Conservation (phyloP, 2,888 invertebrate genomes). For the Ctena decussata region DNA sequence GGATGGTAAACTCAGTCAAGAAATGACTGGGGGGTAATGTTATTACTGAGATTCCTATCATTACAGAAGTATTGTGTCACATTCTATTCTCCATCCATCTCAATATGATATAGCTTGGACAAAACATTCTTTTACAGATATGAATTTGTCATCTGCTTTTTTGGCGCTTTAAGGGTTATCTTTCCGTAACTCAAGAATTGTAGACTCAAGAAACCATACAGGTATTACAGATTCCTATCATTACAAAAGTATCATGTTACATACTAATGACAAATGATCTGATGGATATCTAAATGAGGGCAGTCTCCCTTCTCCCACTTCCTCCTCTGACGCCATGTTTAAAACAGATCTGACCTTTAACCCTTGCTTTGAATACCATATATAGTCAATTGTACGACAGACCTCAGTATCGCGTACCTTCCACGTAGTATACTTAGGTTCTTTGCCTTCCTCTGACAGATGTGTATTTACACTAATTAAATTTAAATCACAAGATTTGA, state of each 20-base stretch:
- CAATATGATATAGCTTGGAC: no score
- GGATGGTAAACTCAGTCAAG: no score
- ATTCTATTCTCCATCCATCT: no score
- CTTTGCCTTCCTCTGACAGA: slow-evolving; percentile 86
- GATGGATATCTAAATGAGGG: slow-evolving; percentile 92
- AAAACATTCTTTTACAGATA: no score
- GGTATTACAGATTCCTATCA: no score
- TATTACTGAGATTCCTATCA: no score
- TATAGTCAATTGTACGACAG: slow-evolving; percentile 92
- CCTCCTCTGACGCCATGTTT: slow-evolving; percentile 90
- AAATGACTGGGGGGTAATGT: no score
- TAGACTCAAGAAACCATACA: no score
- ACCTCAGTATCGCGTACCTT: slow-evolving; percentile 90
- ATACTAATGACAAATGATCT: slow-evolving; percentile 91
- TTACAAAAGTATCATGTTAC: slow-evolving; percentile 78
- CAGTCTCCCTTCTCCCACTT: slow-evolving; percentile 90
- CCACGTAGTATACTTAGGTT: slow-evolving; percentile 93
- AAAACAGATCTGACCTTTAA: slow-evolving; percentile 89
- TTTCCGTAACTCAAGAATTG: no score
- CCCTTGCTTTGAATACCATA: slow-evolving; percentile 86
- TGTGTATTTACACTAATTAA: slow-evolving; percentile 85
- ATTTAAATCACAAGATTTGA: slow-evolving; percentile 83
- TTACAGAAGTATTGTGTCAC: no score
- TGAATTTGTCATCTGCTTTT: no score
- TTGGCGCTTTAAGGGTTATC: no score